These are phyloP conservation scores for Rafetus swinhoei DNA, from an alignment of 2,113 vertebrate genomes.

Conservation along the genomic window DNA sequence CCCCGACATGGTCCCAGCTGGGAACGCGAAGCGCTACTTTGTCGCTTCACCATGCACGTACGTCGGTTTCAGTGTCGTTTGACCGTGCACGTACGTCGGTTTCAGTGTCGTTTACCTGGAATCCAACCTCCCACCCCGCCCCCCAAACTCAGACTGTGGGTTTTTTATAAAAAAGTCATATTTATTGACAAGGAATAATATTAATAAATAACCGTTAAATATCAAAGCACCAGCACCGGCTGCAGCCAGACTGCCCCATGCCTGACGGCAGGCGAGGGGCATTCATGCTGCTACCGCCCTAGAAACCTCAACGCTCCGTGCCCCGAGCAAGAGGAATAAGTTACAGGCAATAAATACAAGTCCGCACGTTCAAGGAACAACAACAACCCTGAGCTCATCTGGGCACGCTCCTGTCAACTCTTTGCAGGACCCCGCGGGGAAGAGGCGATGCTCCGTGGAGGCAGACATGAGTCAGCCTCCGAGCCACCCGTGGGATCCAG, in stretches of 20 bases:
- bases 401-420: no score
- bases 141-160: neutral
- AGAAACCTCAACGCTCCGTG: no score
- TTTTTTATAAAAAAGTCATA: neutral
- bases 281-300: neutral
- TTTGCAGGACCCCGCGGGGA: no score
- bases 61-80: neutral
- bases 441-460: no score
- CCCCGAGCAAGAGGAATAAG: neutral
- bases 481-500: no score
- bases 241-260: neutral
- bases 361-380: neutral
- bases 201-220: slow-evolving; percentile 5
- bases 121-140: neutral
- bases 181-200: neutral
- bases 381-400: neutral
- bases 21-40: neutral
- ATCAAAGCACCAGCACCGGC: neutral
- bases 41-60: accelerated
- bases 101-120: neutral
- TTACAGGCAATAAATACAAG: neutral
- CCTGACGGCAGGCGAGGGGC: neutral
- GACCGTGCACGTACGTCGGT: neutral
- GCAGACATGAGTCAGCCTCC: no score
- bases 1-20: neutral